Evolutionary conservation across 2,113 vertebrate genomes (phyloP).

Genomic region (Tylochromis polylepis): DNA sequence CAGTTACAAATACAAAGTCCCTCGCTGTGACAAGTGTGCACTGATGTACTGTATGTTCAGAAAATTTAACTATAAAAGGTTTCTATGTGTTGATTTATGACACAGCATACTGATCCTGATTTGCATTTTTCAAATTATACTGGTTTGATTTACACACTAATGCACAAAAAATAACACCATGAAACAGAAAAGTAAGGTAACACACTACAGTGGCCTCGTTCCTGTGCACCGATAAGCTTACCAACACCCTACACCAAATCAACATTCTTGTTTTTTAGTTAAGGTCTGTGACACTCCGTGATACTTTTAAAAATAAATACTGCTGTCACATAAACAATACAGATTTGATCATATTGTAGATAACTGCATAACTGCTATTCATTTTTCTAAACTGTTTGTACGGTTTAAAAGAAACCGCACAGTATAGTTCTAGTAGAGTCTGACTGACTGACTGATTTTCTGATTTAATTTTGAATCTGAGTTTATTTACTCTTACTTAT

Average conservation of each 20-base stretch:
- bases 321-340: not conserved
- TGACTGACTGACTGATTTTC: too few species aligned
- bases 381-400: too few species aligned
- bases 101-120: constrained; percentile 17
- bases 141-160: constrained; percentile 62
- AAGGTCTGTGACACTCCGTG: not conserved
- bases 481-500: too few species aligned
- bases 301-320: not conserved
- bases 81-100: constrained; percentile 8
- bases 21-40: constrained; percentile 18
- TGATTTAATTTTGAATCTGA: too few species aligned
- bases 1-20: constrained; percentile 2
- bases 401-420: too few species aligned
- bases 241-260: not conserved
- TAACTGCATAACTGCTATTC: not conserved
- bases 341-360: not conserved
- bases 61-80: not conserved
- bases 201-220: not conserved
- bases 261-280: not conserved
- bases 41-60: not conserved
- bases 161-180: constrained; percentile 50
- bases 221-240: not conserved
- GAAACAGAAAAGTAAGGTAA: not conserved
- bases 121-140: constrained; percentile 1
- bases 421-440: too few species aligned